Evolutionary conservation across 2,113 vertebrate species (phyloP), one percentile per base, ranked within the genome.

Genomic region (Cryptotis parvus): DNA sequence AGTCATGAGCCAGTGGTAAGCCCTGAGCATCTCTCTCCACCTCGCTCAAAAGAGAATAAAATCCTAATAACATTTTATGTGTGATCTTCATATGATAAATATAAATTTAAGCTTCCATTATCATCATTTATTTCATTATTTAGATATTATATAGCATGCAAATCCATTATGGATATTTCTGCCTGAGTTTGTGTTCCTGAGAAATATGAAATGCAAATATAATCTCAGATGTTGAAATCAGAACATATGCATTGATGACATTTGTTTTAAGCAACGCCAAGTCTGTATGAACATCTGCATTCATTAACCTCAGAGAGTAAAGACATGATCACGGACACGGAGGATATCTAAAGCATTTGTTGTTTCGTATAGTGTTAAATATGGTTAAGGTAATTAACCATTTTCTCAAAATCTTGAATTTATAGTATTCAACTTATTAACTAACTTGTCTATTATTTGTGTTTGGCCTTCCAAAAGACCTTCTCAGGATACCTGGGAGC

Each of bases 41-140:
- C 14, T 2, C 14, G 10, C 45, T 49, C 45, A 10, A 49, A 10
- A 49, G 9, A 49, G 45, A 49, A 49, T 49, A n/a, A 10, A n/a
- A 22, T 22, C 1, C 29, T 68, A 11, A 0, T 29, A n/a, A 11
- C 37, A 16, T 70, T 81, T 87, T 35, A 77, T 9, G 45, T 73
- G 37, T 24, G 2, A 88, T 94, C 68, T 92, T 83, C 31, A 79
- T 87, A 87, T 15, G 1, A 20, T 72, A 74, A 79, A 73, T 79
- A 18, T 24, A 88, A 76, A 35, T 26, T 3, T 31, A 70, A 79
- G n/a, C 9, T 9, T 73, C n/a, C 0, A 8, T 41, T 74, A 6
- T 63, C 74, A 72, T 82, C 7, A 74, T 83, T 74, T 39, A 26
- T 82, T 84, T 79, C 2, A 52, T 94, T 88, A 94, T 85, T 79